Base-by-base conservation (phyloP, 2,888 invertebrate species). In the Carabus problematicus region DNA sequence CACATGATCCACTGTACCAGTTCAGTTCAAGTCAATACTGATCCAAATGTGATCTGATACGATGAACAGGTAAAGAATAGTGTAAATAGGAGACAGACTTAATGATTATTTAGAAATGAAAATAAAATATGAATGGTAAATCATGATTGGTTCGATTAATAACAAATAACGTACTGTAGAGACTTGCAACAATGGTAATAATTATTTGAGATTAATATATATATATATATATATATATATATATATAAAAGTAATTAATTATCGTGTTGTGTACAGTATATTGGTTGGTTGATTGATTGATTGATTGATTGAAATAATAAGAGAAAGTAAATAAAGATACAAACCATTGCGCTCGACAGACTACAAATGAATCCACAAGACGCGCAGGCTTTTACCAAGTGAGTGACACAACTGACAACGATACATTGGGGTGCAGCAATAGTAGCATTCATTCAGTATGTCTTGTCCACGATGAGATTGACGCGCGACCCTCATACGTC, bases 271-370 rank as follows among this genome's bases (percentile, higher is more conserved):
- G 29, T 29, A 29, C 29, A 29, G 29, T 29, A 29, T 29, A 29
- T 29, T 29, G 29, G 29, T 29, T 29, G 29, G 29, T 29, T 29
- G 29, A 6, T 29, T 29, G 29, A 47, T 47, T 39, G 29, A 39
- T 58, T 40, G n/a, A 12, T 7, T 14, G 40, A 60, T 42, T 11
- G 40, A 60, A n/a, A 14, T 47, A 71, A 70, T 74, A 72, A 52
- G 70, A 71, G 69, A 74, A 74, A 75, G 72, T 72, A 72, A 71
- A 70, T 74, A 74, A 74, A 74, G 72, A 77, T 77, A 77, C 77
- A 76, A 76, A 77, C 77, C 77, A 76, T 74, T 76, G 76, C 75
- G 76, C 76, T 77, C 77, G 77, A 76, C 75, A 76, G 76, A 75
- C 75, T 75, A 78, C 75, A 77, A 55, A 69, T 56, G 75, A 76